A percentile compares a stretch with the other conserved stretches of the same genome.
These are phyloP conservation scores for Epinephelus moara DNA, from an alignment of 2,113 vertebrate species.

Conservation along the genomic window DNA sequence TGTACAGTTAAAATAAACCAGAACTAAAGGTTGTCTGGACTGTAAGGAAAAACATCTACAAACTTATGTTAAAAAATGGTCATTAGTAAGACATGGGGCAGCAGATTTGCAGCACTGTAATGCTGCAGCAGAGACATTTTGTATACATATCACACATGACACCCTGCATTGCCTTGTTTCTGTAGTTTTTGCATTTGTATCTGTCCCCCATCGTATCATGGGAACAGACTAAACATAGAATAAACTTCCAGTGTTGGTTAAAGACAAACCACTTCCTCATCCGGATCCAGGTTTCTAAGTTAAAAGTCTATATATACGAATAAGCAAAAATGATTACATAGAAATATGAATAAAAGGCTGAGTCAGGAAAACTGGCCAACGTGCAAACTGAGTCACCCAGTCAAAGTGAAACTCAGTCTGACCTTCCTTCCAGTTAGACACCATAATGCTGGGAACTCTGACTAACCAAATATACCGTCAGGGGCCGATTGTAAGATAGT, in stretches of 20 bases:
- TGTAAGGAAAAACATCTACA: background rate
- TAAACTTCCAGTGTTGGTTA: background rate
- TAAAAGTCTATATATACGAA: too few relatives aligned
- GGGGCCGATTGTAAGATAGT: too few relatives aligned
- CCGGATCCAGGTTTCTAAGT: background rate
- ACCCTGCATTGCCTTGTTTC: background rate
- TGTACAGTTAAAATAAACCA: background rate
- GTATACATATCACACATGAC: background rate
- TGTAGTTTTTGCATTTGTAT: background rate
- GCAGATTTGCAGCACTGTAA: background rate
- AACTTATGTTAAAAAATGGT: background rate
- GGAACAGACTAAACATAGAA: background rate
- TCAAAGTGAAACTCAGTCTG: conserved; percentile 28
- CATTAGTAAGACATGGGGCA: background rate
- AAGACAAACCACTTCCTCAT: background rate
- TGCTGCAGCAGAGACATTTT: background rate
- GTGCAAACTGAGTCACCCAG: background rate
- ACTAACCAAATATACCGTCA: background rate
- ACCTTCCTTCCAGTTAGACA: background rate
- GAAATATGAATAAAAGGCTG: background rate
- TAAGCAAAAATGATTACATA: too few relatives aligned
- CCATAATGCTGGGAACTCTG: background rate
- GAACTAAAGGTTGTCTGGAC: background rate
- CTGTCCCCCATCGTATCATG: background rate
- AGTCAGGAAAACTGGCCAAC: background rate